phyloP scores from a whole-genome alignment of 2,888 invertebrate species.

The Agriopis aurantiaria region DNA sequence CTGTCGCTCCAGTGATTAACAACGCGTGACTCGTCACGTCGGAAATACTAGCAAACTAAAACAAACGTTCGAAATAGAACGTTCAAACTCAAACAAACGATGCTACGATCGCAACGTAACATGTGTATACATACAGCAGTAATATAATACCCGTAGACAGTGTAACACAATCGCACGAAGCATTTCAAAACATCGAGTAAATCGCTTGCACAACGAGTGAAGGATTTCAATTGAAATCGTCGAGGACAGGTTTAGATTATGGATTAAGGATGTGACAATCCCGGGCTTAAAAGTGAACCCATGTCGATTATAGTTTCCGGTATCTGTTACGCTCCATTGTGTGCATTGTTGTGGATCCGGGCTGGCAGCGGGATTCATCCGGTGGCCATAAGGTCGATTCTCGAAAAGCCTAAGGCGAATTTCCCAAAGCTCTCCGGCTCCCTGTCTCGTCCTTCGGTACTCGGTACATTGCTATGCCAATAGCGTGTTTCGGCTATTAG shows the following conservation, averaged over 20 bases:
- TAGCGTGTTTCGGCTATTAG: slow-evolving; percentile 65
- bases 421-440: slow-evolving; percentile 53
- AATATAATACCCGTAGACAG: slow-evolving; percentile 56
- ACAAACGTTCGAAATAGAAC: slow-evolving; percentile 54
- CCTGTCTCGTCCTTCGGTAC: slow-evolving; percentile 57
- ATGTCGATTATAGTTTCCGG: slow-evolving; percentile 79
- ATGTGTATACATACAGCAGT: slow-evolving; percentile 46
- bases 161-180: slow-evolving; percentile 56
- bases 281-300: slow-evolving; percentile 64
- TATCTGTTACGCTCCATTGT: slow-evolving; percentile 73
- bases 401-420: slow-evolving; percentile 66
- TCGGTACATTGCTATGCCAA: slow-evolving; percentile 71
- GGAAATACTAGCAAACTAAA: slow-evolving; percentile 50
- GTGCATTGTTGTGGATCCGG: slow-evolving; percentile 60
- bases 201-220: slow-evolving; percentile 55
- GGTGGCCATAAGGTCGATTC: slow-evolving; percentile 66
- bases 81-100: slow-evolving; percentile 54
- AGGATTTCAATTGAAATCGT: slow-evolving; percentile 52
- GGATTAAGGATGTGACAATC: slow-evolving; percentile 61
- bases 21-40: slow-evolving; percentile 56
- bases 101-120: slow-evolving; percentile 49
- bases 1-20: slow-evolving; percentile 74
- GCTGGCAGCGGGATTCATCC: slow-evolving; percentile 62
- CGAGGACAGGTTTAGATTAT: slow-evolving; percentile 56
- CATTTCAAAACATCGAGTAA: slow-evolving; percentile 59